A percentile compares a stretch with the other conserved stretches of the same genome.
phyloP scores from a whole-genome alignment of 2,888 invertebrate genomes.

The Monochamus alternatus region DNA sequence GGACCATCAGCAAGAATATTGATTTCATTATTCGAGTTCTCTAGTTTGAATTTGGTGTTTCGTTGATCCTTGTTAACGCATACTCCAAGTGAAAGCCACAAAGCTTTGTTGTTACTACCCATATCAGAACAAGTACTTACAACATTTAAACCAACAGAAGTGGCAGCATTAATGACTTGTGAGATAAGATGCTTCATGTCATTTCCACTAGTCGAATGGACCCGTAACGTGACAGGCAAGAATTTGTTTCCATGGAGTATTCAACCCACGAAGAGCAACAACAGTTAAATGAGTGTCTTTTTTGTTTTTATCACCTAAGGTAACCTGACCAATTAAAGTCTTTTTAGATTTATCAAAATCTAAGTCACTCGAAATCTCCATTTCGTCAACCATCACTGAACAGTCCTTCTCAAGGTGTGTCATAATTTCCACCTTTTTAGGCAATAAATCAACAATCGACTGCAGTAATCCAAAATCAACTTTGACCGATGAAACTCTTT shows the following conservation, averaged over 20 bases:
- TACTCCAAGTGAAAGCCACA: slow-evolving; percentile 15
- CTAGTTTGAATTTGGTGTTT: slow-evolving; percentile 21
- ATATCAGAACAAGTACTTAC: slow-evolving; percentile 19
- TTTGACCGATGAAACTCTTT: slow-evolving; percentile 17
- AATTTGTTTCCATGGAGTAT: slow-evolving; percentile 20
- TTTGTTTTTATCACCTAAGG: slow-evolving; percentile 19
- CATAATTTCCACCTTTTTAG: neutral
- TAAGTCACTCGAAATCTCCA: slow-evolving; percentile 17
- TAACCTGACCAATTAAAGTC: slow-evolving; percentile 17
- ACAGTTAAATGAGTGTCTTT: slow-evolving; percentile 6
- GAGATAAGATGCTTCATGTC: slow-evolving; percentile 20
- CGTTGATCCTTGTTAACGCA: slow-evolving; percentile 19
- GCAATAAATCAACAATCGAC: slow-evolving; percentile 17
- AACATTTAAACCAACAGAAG: slow-evolving; percentile 22
- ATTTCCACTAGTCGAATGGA: slow-evolving; percentile 20
- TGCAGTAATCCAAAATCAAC: slow-evolving; percentile 23
- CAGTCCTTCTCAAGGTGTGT: slow-evolving; percentile 17
- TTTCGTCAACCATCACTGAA: slow-evolving; percentile 23
- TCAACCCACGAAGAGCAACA: slow-evolving; percentile 17
- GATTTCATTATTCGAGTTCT: slow-evolving; percentile 20
- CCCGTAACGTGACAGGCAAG: slow-evolving; percentile 18
- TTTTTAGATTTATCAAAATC: slow-evolving; percentile 20
- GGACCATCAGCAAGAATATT: slow-evolving; percentile 17
- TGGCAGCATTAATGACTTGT: slow-evolving; percentile 21
- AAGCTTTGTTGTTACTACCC: slow-evolving; percentile 20